Evolutionary conservation across 2,888 invertebrate species (phyloP).

Genomic region (Nomada fabriciana): DNA sequence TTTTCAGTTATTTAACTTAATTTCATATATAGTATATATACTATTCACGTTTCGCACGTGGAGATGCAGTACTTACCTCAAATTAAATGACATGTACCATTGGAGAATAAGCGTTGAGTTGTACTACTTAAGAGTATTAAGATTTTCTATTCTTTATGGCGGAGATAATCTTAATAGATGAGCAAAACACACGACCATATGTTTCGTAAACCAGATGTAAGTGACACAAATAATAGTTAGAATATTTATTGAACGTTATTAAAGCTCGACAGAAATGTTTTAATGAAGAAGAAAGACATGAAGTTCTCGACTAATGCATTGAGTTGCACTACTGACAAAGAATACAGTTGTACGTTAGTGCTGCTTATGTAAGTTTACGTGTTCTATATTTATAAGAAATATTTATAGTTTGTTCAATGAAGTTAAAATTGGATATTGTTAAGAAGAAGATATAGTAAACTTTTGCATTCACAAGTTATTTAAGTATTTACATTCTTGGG

Average conservation of each 20-base stretch:
- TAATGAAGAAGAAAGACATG: neutral
- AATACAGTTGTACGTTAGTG: neutral
- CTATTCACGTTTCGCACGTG: neutral
- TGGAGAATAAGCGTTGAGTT: neutral
- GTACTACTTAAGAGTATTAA: constrained; percentile 1
- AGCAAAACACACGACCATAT: neutral
- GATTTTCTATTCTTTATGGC: too few species aligned
- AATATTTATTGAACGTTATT: constrained; percentile 1
- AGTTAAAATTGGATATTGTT: neutral
- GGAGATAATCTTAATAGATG: neutral
- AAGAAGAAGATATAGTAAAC: neutral
- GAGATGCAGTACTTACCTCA: neutral
- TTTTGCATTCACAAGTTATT: too few species aligned
- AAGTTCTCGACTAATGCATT: neutral
- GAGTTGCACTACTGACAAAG: neutral
- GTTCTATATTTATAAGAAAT: neutral
- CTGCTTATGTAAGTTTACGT: neutral
- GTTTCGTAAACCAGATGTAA: too few species aligned
- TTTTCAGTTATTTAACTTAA: too few species aligned
- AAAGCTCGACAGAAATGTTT: neutral
- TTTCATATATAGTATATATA: too few species aligned
- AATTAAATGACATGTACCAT: neutral
- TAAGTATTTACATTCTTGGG: too few species aligned
- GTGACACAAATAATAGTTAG: neutral
- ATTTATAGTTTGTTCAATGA: neutral